Percentiles rank a stretch among this genome's conserved stretches.
These are phyloP conservation scores for Dione juno DNA, from an alignment of 2,888 invertebrate genomes.

Conservation along the genomic window DNA sequence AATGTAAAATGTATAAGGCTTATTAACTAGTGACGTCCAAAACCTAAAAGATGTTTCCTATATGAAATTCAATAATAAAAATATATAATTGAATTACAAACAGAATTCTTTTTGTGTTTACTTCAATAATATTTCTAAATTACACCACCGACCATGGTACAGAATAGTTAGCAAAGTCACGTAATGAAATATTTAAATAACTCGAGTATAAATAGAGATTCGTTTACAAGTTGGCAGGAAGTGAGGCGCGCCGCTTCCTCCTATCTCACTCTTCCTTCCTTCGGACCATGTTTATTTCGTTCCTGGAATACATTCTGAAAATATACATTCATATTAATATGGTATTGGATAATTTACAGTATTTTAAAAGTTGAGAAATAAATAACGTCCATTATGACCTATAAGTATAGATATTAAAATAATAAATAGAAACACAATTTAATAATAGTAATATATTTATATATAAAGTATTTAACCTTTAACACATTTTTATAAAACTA, in stretches of 20 bases:
- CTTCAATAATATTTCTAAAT: not conserved
- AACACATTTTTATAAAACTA: not conserved
- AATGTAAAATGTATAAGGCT: slow-evolving; percentile 23
- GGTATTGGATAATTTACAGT: slow-evolving; percentile 30
- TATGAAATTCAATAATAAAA: slow-evolving; percentile 26
- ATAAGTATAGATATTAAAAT: not conserved
- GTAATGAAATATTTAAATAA: slow-evolving; percentile 26
- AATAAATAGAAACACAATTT: not conserved
- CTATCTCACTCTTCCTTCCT: slow-evolving; percentile 60
- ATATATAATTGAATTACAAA: slow-evolving; percentile 26
- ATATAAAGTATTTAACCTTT: not conserved
- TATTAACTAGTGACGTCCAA: slow-evolving; percentile 28
- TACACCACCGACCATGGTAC: not conserved
- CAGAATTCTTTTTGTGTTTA: slow-evolving; percentile 13
- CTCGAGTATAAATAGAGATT: slow-evolving; percentile 47
- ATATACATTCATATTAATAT: slow-evolving; percentile 33
- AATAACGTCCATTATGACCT: not conserved
- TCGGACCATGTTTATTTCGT: slow-evolving; percentile 50
- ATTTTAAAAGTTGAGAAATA: not conserved
- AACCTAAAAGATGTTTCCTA: slow-evolving; percentile 27
- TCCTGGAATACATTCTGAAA: slow-evolving; percentile 38
- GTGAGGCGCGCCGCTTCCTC: slow-evolving; percentile 50
- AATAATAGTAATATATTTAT: not conserved
- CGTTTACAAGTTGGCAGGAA: slow-evolving; percentile 45
- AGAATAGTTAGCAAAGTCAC: slow-evolving; percentile 9